phyloP scores from a whole-genome alignment of 2,113 vertebrate species.

The Eulemur macaco region DNA sequence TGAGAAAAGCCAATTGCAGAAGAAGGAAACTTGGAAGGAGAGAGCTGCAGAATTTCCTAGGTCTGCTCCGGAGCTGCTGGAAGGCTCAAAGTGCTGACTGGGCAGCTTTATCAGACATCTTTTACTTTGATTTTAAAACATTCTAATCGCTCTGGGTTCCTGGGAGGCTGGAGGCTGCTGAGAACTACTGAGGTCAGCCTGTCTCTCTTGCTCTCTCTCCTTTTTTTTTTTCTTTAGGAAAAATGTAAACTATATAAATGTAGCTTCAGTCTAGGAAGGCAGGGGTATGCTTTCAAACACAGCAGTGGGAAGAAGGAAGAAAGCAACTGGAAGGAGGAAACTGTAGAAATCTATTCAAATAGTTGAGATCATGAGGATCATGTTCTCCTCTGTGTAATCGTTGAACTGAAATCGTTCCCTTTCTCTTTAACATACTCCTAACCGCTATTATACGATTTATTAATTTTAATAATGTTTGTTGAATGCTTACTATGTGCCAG shows the following conservation, averaged over 20 bases:
- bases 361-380: neutral
- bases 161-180: slow-evolving; percentile 8
- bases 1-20: neutral
- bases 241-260: neutral
- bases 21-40: neutral
- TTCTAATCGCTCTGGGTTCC: neutral
- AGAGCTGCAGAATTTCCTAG: neutral
- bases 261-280: neutral
- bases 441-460: neutral
- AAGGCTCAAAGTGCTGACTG: slow-evolving; percentile 28
- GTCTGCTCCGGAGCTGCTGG: neutral
- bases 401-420: neutral
- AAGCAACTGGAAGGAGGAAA: neutral
- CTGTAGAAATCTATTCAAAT: neutral
- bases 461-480: neutral
- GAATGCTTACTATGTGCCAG: neutral
- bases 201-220: neutral
- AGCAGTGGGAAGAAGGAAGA: neutral
- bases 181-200: slow-evolving; percentile 29
- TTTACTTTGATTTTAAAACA: neutral
- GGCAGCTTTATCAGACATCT: neutral
- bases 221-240: neutral
- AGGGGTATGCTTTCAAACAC: slow-evolving; percentile 30
- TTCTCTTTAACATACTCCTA: neutral
- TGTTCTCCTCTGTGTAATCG: neutral